phyloP scores from a whole-genome alignment of 1,140 invertebrate species.

The Drosophila tropicalis region DNA sequence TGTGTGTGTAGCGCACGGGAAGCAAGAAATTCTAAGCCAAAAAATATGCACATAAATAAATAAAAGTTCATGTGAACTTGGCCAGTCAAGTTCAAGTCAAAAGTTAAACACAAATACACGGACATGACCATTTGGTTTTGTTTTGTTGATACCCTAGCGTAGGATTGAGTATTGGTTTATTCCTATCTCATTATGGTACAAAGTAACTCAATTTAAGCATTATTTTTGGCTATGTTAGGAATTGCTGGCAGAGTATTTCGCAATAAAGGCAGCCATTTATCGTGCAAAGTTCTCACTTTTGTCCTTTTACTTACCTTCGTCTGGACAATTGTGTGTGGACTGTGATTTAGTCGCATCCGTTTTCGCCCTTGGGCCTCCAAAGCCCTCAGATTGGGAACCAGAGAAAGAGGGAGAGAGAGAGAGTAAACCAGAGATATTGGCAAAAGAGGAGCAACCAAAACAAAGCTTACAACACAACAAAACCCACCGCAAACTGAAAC shows the following conservation, averaged over 20 bases:
- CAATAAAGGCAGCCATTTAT: too few species aligned
- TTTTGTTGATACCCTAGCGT: neutral
- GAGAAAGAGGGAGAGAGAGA: neutral
- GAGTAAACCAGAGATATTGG: too few species aligned
- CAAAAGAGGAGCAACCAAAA: neutral
- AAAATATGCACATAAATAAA: slow-evolving; percentile 63
- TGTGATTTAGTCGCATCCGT: slow-evolving; percentile 38
- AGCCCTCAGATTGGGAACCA: slow-evolving; percentile 8
- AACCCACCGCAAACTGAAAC: slow-evolving; percentile 43
- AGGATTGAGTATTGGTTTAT: too few species aligned
- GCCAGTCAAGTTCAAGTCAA: slow-evolving; percentile 32
- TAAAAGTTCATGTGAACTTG: slow-evolving; percentile 27
- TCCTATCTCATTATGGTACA: too few species aligned
- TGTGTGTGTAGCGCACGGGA: too few species aligned
- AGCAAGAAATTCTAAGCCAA: slow-evolving; percentile 18
- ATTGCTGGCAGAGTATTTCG: neutral
- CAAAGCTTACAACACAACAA: slow-evolving; percentile 12
- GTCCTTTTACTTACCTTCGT: slow-evolving; percentile 57
- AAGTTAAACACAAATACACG: slow-evolving; percentile 39
- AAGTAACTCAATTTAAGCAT: too few species aligned
- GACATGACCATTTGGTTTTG: slow-evolving; percentile 23
- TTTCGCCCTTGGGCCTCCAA: neutral
- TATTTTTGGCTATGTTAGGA: too few species aligned
- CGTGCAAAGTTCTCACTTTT: slow-evolving; percentile 15
- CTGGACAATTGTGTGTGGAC: slow-evolving; percentile 26